Evolutionary conservation across 2,888 invertebrate species (phyloP), one percentile per base, ranked within the genome.

Genomic region (Drosophila anomelani): DNA sequence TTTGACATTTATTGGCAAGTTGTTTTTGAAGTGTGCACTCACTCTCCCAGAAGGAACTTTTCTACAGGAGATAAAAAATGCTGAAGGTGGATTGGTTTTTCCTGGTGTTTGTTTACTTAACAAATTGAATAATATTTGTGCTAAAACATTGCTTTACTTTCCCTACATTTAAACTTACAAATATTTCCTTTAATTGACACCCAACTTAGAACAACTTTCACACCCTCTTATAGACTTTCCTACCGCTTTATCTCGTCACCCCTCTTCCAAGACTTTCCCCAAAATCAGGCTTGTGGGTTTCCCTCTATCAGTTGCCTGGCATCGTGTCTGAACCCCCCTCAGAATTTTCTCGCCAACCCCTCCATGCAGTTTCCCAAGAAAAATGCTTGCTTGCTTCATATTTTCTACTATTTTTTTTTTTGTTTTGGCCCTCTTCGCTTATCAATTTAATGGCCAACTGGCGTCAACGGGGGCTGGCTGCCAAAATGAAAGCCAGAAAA

Each of bases 401-500:
- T 32, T 32, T 57, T 29, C 29, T 29, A 4, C 26, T 29, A 8
- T 29, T 34, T 55, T 26, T 49, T 60, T 54, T 53, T 44, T 55
- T 39, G 38, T 47, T 64, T 64, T 49, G 61, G 55, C 55, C 55
- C 70, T 76, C 68, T 76, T 75, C 70, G 71, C 85, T 91, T 90
- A 90, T 91, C 90, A 91, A 80, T 90, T 91, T 91, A 91, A 91
- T 90, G 85, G 83, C 80, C 88, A 79, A 87, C 80, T 90, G 90
- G 90, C 90, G 90, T 85, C 90, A 80, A 75, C 75, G 57, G 26
- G 36, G 64, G 53, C 47, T 34, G 59, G 36, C 44, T 12, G 7
- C 49, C 44, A 43, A n/a, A 58, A 64, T 44, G n/a, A 67, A 36
- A 41, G 49, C 38, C 41, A 34, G 41, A 66, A 60, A 61, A 55